A percentile compares a stretch with the other conserved stretches of the same genome.
Evolutionary conservation across 2,797 vertebrate genomes (phyloP).

Genomic region (Parauchenoglanis ngamensis): DNA sequence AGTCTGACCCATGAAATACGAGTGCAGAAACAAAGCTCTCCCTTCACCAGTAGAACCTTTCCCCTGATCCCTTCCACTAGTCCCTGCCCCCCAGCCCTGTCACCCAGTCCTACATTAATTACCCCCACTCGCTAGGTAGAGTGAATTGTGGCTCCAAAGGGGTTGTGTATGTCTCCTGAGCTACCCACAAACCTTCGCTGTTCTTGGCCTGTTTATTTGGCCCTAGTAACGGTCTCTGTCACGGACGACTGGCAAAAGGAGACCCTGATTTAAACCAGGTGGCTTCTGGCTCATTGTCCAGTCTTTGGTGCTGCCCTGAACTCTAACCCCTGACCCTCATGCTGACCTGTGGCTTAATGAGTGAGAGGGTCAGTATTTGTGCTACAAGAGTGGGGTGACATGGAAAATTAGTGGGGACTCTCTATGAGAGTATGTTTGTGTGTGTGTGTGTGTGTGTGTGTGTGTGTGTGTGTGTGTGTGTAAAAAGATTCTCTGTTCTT

Average conservation of each 20-base stretch:
- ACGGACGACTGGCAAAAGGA: slow-evolving; percentile 64
- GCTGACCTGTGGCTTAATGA: slow-evolving; percentile 65
- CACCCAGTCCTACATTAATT: slow-evolving; percentile 69
- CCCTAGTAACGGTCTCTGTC: slow-evolving; percentile 72
- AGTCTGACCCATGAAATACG: slow-evolving; percentile 70
- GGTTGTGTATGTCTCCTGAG: slow-evolving; percentile 53
- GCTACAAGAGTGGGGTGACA: slow-evolving; percentile 63
- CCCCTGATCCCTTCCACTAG: slow-evolving; percentile 35
- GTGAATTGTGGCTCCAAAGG: slow-evolving; percentile 66
- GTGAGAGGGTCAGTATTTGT: slow-evolving; percentile 66
- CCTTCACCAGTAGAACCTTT: slow-evolving; percentile 57
- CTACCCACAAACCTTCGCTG: slow-evolving; percentile 69
- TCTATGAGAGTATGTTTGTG: slow-evolving; percentile 60
- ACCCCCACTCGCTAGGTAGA: slow-evolving; percentile 60
- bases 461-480: too few species aligned
- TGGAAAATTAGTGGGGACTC: slow-evolving; percentile 62
- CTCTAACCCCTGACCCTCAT: slow-evolving; percentile 64
- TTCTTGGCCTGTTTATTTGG: slow-evolving; percentile 69
- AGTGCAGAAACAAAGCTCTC: slow-evolving; percentile 70
- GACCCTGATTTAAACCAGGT: slow-evolving; percentile 79
- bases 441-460: slow-evolving; percentile 23
- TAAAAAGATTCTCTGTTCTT: slow-evolving; percentile 61
- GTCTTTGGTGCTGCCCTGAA: slow-evolving; percentile 69
- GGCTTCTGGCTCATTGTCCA: slow-evolving; percentile 75
- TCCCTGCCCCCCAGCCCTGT: slow-evolving; percentile 40